Evolutionary conservation across 2,797 vertebrate species (phyloP).

Genomic region (Aotus griseimembra): DNA sequence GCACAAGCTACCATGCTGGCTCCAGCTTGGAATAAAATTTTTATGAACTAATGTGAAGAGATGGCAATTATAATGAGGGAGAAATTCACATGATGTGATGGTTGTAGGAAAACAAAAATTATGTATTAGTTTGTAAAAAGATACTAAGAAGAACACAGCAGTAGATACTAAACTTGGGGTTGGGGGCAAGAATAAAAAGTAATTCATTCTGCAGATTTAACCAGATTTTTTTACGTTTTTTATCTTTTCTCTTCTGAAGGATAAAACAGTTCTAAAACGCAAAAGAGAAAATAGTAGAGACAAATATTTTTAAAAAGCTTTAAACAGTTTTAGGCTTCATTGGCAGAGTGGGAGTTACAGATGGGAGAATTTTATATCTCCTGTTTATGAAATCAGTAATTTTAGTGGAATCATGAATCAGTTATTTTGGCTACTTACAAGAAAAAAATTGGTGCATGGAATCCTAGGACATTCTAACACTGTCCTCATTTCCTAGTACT

Average conservation of each 20-base stretch:
- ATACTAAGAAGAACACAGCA: conserved; percentile 23
- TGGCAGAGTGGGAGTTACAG: not conserved
- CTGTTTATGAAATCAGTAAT: not conserved
- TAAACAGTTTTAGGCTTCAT: not conserved
- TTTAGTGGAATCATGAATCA: not conserved
- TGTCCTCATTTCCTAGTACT: not conserved
- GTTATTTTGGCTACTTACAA: not conserved
- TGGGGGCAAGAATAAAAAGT: conserved; percentile 21
- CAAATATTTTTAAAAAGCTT: not conserved
- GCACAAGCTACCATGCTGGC: accelerated
- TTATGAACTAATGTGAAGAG: conserved; percentile 20
- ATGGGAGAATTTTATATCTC: not conserved
- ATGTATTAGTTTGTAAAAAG: conserved; percentile 20
- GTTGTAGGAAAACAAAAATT: conserved; percentile 42
- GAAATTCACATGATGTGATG: not conserved
- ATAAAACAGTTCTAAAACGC: conserved; percentile 47
- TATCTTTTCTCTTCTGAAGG: conserved; percentile 50
- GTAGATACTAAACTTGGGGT: conserved; percentile 24
- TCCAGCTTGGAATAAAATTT: not conserved
- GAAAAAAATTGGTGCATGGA: not conserved
- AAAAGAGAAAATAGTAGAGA: conserved; percentile 11
- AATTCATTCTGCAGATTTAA: not conserved
- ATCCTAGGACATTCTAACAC: not conserved
- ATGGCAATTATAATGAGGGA: conserved; percentile 33
- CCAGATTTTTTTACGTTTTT: conserved; percentile 17